Conservation (phyloP, 2,113 vertebrate species). For the Falco punctatus region DNA sequence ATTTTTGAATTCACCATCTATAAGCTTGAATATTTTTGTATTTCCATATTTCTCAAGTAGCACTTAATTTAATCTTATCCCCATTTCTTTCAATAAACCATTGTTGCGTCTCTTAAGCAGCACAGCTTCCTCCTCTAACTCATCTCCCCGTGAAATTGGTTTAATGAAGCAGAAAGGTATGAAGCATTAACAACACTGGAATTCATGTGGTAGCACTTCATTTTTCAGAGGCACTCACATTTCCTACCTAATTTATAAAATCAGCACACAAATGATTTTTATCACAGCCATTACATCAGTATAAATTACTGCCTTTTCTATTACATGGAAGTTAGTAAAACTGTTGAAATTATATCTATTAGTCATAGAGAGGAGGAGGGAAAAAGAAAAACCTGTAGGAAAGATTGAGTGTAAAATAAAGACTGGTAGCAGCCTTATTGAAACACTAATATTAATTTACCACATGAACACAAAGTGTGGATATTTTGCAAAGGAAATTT, state of each 20-base stretch:
- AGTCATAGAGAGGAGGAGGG: conserved; percentile 67
- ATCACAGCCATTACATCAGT: conserved; percentile 95
- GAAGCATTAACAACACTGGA: conserved; percentile 98
- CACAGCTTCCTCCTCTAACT: conserved; percentile 98
- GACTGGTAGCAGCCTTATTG: conserved; percentile 60
- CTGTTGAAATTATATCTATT: conserved; percentile 81
- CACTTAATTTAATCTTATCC: conserved; percentile 99
- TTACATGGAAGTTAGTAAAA: conserved; percentile 82
- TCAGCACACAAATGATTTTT: conserved; percentile 94
- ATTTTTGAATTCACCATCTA: conserved; percentile 82
- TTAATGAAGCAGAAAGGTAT: conserved; percentile 99
- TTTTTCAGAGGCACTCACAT: conserved; percentile 90
- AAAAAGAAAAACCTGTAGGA: conserved; percentile 53
- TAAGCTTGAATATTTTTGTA: conserved; percentile 82
- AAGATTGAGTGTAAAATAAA: conserved; percentile 72
- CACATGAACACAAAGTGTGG: conserved; percentile 61
- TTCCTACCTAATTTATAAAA: conserved; percentile 96
- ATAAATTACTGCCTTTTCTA: conserved; percentile 90
- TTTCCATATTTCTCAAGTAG: conserved; percentile 95
- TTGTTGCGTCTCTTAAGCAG: conserved; percentile 93
- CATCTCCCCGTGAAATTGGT: conserved; percentile 99
- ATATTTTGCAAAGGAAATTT: conserved; percentile 72
- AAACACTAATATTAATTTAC: conserved; percentile 77
- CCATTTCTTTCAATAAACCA: conserved; percentile 97
- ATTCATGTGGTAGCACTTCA: conserved; percentile 95